Evolutionary conservation across 2,888 invertebrate species (phyloP).

Genomic region (Chloroclystis v-ata): DNA sequence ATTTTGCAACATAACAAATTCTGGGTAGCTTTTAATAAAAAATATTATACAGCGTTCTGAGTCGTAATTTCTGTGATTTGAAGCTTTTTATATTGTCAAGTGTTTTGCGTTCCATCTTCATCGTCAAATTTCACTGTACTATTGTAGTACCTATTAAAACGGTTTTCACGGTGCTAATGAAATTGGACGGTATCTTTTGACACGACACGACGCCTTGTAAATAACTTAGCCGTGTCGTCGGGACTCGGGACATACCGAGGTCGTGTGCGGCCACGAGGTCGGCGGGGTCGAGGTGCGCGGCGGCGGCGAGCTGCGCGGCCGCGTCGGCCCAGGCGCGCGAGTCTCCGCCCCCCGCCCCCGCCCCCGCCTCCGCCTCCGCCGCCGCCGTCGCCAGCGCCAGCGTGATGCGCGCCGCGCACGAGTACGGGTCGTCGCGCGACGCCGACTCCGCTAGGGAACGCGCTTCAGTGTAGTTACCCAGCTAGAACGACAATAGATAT

Average conservation of each 20-base stretch:
- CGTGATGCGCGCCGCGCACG: conserved; percentile 62
- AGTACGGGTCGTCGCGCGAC: conserved; percentile 66
- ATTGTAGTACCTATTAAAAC: too few relatives aligned
- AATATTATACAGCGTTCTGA: too few relatives aligned
- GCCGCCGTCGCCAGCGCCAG: conserved; percentile 42
- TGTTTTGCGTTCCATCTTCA: too few relatives aligned
- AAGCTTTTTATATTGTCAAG: too few relatives aligned
- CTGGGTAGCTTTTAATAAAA: too few relatives aligned
- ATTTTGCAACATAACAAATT: too few relatives aligned
- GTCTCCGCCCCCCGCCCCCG: conserved; percentile 19
- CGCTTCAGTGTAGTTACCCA: background rate
- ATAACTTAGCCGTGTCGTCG: too few relatives aligned
- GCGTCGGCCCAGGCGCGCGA: conserved; percentile 38
- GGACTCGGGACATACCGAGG: conserved; percentile 40
- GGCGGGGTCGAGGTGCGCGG: conserved; percentile 65
- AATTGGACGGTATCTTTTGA: too few relatives aligned
- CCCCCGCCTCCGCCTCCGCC: conserved; percentile 18
- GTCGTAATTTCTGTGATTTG: too few relatives aligned
- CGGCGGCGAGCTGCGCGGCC: conserved; percentile 51
- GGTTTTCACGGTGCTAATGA: too few relatives aligned
- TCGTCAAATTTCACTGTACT: too few relatives aligned
- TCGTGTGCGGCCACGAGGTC: conserved; percentile 62
- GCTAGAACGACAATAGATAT: background rate
- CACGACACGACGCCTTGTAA: too few relatives aligned
- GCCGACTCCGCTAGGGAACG: conserved; percentile 54